Base-by-base conservation (phyloP, 2,797 vertebrate genomes). In the Salmo trutta region DNA sequence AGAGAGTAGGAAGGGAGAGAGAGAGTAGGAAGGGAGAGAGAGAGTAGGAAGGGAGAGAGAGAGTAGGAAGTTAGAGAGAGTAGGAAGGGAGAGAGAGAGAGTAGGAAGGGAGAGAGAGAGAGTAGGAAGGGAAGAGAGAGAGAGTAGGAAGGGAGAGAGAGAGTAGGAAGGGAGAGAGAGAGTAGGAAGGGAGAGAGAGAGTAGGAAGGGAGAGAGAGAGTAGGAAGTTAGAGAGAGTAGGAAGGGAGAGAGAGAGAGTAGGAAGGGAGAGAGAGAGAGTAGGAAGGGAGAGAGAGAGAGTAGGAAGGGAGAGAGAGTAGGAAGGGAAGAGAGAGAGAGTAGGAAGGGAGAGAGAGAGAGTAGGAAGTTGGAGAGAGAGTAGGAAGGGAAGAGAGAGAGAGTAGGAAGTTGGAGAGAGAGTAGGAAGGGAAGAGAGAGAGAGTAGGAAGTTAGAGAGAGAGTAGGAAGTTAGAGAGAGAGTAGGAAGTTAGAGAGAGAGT, bases 361-460 rank as follows among this genome's bases (percentile, higher is more conserved):
- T n/a, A n/a, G n/a, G n/a, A n/a, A n/a, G n/a, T n/a, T n/a, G 1
- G 24, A 24, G 24, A 24, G 24, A 24, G 24, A 24, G 24, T 24
- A 24, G 24, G n/a, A n/a, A n/a, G n/a, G n/a, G n/a, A n/a, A 56
- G 54, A 21, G 19, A n/a, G 54, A 21, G 6, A n/a, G 54, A 56
- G 68, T 31, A 51, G 67, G 75, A n/a, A n/a, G n/a, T n/a, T n/a
- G n/a, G n/a, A n/a, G 71, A 80, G 74, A 75, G 71, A 29, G 74
- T 21, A 77, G 8, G 68, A 62, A 52, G 27, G 70, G 14, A 77
- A 29, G 53, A 71, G 75, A 47, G 73, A 53, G 7, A 4, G 31
- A 24, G 24, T 24, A 24, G 24, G 24, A 24, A 24, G 24, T 0
- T 0, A 24, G 24, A 24, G 24, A 24, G 24, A 24, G 24, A 24